These are phyloP conservation scores for Falco peregrinus DNA, from an alignment of 2,797 vertebrate species.

Conservation along the genomic window DNA sequence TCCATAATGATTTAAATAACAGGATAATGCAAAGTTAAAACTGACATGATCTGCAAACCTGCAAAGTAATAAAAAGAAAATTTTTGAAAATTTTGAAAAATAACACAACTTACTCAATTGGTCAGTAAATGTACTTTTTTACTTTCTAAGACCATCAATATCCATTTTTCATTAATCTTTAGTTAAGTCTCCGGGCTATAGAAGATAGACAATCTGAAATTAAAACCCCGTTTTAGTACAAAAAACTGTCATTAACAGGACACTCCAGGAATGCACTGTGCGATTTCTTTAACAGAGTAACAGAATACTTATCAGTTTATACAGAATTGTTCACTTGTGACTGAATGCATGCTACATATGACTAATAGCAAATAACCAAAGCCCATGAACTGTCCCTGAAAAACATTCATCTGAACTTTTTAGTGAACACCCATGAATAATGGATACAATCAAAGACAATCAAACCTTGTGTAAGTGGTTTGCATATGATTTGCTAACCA, in stretches of 20 bases:
- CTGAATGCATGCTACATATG: neutral
- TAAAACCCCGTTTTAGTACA: neutral
- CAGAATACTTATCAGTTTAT: neutral
- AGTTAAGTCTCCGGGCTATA: neutral
- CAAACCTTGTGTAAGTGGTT: neutral
- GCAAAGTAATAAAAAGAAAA: neutral
- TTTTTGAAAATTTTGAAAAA: neutral
- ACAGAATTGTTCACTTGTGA: neutral
- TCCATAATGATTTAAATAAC: neutral
- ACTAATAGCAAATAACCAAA: neutral
- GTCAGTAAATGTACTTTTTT: neutral
- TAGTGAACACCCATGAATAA: neutral
- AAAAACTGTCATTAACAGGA: neutral
- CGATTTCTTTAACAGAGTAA: neutral
- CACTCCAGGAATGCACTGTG: neutral
- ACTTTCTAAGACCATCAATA: neutral
- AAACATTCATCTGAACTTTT: neutral
- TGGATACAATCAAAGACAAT: conserved; percentile 13
- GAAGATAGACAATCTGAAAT: neutral
- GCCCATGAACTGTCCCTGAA: neutral
- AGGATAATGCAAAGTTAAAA: neutral
- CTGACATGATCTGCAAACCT: neutral
- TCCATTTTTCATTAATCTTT: neutral
- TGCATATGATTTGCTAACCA: neutral
- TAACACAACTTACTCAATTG: neutral